Percentiles rank a stretch among this genome's conserved stretches.
phyloP scores from a whole-genome alignment of 1,140 invertebrate genomes.

The Caenorhabditis briggsae region DNA sequence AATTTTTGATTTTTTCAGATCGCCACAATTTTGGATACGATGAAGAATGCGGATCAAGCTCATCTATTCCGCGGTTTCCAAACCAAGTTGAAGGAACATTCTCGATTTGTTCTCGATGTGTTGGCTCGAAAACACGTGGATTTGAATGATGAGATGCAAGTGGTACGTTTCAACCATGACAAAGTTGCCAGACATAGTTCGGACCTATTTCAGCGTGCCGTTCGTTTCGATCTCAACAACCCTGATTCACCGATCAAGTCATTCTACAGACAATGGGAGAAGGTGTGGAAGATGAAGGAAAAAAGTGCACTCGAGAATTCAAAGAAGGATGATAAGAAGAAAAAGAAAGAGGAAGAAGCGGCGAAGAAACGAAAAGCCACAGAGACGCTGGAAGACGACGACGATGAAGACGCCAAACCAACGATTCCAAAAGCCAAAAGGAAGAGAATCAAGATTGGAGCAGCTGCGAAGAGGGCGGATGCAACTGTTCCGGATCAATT shows the following conservation, averaged over 20 bases:
- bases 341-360: constrained; percentile 49
- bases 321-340: constrained; percentile 42
- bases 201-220: constrained; percentile 44
- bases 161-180: constrained; percentile 41
- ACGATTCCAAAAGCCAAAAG: constrained; percentile 21
- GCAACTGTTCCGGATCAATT: constrained; percentile 49
- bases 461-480: constrained; percentile 53
- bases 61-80: constrained; percentile 33
- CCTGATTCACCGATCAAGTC: constrained; percentile 56
- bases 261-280: constrained; percentile 63
- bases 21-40: constrained; percentile 33
- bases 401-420: constrained; percentile 4
- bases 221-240: constrained; percentile 49
- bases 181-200: neutral
- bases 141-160: constrained; percentile 59
- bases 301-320: constrained; percentile 25
- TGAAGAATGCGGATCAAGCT: constrained; percentile 30
- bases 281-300: constrained; percentile 62
- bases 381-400: constrained; percentile 23
- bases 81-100: constrained; percentile 62
- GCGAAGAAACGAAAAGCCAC: neutral
- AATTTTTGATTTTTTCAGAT: neutral
- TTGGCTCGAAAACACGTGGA: constrained; percentile 5
- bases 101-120: constrained; percentile 28
- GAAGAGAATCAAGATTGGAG: constrained; percentile 50